Conservation (phyloP, 2,888 invertebrate species). For the Pachydiplax longipennis region DNA sequence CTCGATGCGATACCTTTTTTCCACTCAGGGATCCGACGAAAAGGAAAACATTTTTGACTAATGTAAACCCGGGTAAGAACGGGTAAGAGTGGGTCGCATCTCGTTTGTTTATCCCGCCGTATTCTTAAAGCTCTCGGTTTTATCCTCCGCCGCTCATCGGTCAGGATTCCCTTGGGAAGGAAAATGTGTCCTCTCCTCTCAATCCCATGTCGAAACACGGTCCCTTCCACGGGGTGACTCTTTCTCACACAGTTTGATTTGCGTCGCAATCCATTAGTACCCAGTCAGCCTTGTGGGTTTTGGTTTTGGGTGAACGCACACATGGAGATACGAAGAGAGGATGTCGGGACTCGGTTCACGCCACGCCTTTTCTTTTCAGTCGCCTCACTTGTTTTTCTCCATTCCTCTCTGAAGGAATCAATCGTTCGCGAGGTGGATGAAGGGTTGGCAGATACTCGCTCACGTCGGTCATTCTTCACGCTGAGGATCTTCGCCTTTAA, state of each 20-base stretch:
- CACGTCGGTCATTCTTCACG: too few species aligned
- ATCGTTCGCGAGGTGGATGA: too few species aligned
- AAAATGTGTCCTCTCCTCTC: background rate
- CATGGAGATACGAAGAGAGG: background rate
- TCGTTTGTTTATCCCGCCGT: background rate
- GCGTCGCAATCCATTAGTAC: slow-evolving; percentile 26
- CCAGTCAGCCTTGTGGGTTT: background rate
- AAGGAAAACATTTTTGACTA: background rate
- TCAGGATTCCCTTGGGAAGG: background rate
- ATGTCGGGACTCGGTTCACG: background rate
- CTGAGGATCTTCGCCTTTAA: too few species aligned
- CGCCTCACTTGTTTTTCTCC: background rate
- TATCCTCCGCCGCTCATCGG: background rate
- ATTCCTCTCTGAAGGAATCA: background rate
- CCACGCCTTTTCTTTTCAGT: background rate
- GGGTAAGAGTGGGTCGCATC: background rate
- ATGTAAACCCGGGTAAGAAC: background rate
- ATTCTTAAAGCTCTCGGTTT: background rate
- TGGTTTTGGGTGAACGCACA: background rate
- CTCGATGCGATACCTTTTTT: too few species aligned
- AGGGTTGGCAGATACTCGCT: too few species aligned
- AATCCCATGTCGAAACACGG: background rate
- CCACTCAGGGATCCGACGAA: too few species aligned
- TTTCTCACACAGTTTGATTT: slow-evolving; percentile 14
- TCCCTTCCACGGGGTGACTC: background rate